Evolutionary conservation across 2,888 invertebrate genomes (phyloP), one percentile per base, ranked within the genome.

Genomic region (Eupithecia insigniata): DNA sequence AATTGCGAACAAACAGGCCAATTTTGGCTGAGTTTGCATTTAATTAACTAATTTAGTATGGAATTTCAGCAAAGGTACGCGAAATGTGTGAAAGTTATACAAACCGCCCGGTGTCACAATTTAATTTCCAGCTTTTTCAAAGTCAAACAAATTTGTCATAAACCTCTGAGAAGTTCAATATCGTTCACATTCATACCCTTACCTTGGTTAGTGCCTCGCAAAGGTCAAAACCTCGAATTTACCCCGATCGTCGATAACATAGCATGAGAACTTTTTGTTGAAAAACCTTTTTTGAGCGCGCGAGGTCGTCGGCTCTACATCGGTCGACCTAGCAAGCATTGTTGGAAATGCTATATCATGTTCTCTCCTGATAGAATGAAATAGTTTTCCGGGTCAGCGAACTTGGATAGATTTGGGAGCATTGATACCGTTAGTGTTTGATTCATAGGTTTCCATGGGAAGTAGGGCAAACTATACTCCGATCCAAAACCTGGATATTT

Each of bases 261-360:
- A 36, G 73, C 78, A 75, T 75, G 76, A 76, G 75, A 75, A 74
- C 69, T 75, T 77, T 79, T 79, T 79, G 77, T 76, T 62, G 51
- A 72, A 70, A 75, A 77, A 73, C 73, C 75, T 74, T 73, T 75
- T 77, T 77, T 71, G 74, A 70, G 72, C 67, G 70, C 73, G 72
- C 77, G 74, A 76, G 79, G 79, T 76, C 76, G 66, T 68, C 67
- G 73, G 67, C 70, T 64, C 62, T 46, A 26, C 73, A 70, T 61
- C 67, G 71, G 69, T 61, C 69, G 69, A 74, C 72, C 71, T 70
- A 69, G 72, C 71, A n/a, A 28, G 65, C 66, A 68, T 75, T 75
- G 75, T 75, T 75, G 36, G 43, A 72, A 75, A 66, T 46, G 67
- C 69, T 66, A 61, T 51, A 67, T 70, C 60, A 72, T 70, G 66